These are phyloP conservation scores for Montipora sp. DNA, from an alignment of 64 coral and sea anemone genomes.

Conservation along the genomic window DNA sequence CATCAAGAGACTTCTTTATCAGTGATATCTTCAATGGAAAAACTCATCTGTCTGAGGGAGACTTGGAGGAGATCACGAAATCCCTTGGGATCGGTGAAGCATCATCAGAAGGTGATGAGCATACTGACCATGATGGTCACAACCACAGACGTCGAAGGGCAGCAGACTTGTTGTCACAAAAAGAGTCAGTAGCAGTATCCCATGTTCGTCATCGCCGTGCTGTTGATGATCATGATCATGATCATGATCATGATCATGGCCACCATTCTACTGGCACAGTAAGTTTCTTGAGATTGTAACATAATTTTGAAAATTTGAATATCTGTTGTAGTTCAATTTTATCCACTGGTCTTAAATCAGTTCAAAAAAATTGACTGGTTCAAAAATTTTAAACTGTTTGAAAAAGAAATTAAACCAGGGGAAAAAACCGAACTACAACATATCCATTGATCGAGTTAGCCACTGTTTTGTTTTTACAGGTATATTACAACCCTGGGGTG, in stretches of 20 bases:
- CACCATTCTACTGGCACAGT: not conserved
- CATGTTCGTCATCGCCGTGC: slow-evolving; percentile 12
- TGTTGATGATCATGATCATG: slow-evolving; percentile 1
- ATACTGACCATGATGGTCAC: slow-evolving; percentile 56
- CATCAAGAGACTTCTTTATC: slow-evolving; percentile 73
- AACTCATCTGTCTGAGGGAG: slow-evolving; percentile 48
- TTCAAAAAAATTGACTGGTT: too few relatives aligned
- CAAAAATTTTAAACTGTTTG: too few relatives aligned
- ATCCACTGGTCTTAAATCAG: too few relatives aligned
- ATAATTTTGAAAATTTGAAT: too few relatives aligned
- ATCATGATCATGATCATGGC: too few relatives aligned
- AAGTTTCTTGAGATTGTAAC: not conserved
- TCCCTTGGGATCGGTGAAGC: slow-evolving; percentile 60
- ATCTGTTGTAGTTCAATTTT: too few relatives aligned
- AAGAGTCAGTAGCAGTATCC: not conserved
- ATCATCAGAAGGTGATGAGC: not conserved
- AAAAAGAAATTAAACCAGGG: too few relatives aligned
- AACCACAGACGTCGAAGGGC: slow-evolving; percentile 41
- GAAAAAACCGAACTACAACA: too few relatives aligned
- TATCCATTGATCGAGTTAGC: too few relatives aligned
- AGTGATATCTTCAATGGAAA: slow-evolving; percentile 66
- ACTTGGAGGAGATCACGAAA: slow-evolving; percentile 42
- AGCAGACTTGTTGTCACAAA: not conserved
- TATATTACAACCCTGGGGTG: too few relatives aligned
- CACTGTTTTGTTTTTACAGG: too few relatives aligned